A percentile compares a stretch with the other conserved stretches of the same genome.
These are phyloP conservation scores for Drosophila punjabiensis DNA, from an alignment of 1,140 invertebrate genomes.

Conservation along the genomic window DNA sequence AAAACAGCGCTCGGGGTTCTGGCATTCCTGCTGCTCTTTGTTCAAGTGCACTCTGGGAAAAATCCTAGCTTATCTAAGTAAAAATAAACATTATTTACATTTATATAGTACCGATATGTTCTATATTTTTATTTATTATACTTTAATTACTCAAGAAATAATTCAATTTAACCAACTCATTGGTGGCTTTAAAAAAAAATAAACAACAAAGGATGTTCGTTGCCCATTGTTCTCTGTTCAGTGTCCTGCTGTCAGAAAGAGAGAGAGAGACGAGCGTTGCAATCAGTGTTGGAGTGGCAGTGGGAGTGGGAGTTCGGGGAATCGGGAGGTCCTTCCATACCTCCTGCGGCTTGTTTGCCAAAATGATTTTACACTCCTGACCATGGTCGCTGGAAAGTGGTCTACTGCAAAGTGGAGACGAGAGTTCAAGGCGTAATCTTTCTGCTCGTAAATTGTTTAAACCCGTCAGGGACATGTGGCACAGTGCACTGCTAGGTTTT, in stretches of 20 bases:
- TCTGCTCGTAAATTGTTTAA: constrained; percentile 53
- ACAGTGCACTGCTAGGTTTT: constrained; percentile 5
- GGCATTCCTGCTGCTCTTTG: constrained; percentile 4
- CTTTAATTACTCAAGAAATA: not conserved
- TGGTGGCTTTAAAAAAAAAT: too few relatives aligned
- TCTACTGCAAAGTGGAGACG: constrained; percentile 16
- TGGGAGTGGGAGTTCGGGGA: constrained; percentile 2
- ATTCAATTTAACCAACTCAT: not conserved
- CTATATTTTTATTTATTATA: not conserved
- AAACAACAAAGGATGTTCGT: not conserved
- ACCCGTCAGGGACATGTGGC: constrained; percentile 38
- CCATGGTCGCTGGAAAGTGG: constrained; percentile 38
- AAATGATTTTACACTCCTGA: constrained; percentile 62
- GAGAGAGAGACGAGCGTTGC: constrained; percentile 26
- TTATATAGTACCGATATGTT: too few relatives aligned
- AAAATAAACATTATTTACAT: not conserved
- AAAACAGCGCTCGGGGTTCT: constrained; percentile 45
- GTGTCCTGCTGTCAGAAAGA: constrained; percentile 27
- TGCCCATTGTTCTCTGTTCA: constrained; percentile 5
- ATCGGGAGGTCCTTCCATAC: constrained; percentile 6
- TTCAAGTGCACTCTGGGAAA: not conserved
- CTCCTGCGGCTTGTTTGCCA: constrained; percentile 65
- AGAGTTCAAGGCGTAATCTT: constrained; percentile 46
- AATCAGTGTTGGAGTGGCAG: constrained; percentile 49
- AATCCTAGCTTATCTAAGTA: too few relatives aligned